These are phyloP conservation scores for Uria lomvia DNA, from an alignment of 2,113 vertebrate genomes.

Conservation along the genomic window DNA sequence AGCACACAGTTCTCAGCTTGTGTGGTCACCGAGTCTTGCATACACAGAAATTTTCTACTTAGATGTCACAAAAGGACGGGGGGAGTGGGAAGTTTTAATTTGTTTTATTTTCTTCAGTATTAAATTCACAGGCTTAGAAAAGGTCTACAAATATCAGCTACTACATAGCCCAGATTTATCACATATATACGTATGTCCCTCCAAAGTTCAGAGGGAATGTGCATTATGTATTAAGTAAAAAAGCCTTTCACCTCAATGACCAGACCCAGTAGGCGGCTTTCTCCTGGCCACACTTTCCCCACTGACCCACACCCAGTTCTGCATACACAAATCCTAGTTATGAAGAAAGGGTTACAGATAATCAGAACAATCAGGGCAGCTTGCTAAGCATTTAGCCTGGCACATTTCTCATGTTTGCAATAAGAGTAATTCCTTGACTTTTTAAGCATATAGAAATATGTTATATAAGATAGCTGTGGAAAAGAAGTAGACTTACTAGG, in stretches of 20 bases:
- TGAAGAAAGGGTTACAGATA: not conserved
- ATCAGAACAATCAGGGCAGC: not conserved
- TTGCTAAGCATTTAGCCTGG: not conserved
- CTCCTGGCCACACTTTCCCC: not conserved
- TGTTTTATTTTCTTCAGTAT: not conserved
- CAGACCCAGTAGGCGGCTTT: not conserved
- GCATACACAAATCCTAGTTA: not conserved
- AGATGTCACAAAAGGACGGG: not conserved
- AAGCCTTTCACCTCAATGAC: not conserved
- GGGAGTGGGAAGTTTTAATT: not conserved
- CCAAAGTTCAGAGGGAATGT: not conserved
- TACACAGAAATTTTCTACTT: not conserved
- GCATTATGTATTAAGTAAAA: not conserved
- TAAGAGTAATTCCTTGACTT: not conserved
- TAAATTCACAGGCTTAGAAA: not conserved
- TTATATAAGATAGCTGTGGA: not conserved
- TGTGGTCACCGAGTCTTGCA: not conserved
- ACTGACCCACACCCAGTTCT: not conserved
- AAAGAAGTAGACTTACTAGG: not conserved
- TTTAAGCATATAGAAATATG: not conserved
- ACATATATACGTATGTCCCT: not conserved
- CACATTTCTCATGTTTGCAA: not conserved
- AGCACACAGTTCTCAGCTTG: not conserved
- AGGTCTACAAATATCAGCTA: not conserved
- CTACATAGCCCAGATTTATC: not conserved